Conservation (phyloP, 2,888 invertebrate genomes). For the Sicus ferrugineus region DNA sequence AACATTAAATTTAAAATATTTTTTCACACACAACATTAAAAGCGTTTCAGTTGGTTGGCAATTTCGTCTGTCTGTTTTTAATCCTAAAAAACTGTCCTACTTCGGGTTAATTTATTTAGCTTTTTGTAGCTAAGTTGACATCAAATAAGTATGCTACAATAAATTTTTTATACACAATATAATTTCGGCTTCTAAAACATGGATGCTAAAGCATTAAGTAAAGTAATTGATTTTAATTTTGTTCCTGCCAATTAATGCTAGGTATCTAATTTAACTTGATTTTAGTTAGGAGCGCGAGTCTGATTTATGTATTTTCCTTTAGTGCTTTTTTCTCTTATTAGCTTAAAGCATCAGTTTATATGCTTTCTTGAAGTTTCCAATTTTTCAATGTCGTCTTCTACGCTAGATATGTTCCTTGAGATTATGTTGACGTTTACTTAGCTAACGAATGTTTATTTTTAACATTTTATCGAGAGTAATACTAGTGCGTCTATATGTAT, state of each 20-base stretch:
- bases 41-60: no score
- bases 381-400: background rate
- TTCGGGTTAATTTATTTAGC: background rate
- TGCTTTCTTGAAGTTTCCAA: background rate
- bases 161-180: background rate
- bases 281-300: no score
- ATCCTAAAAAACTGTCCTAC: no score
- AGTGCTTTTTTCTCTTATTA: no score
- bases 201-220: background rate
- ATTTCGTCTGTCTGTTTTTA: no score
- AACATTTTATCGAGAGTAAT: background rate
- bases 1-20: background rate
- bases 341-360: background rate
- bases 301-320: no score
- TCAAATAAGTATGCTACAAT: background rate
- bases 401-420: constrained; percentile 4
- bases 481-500: background rate
- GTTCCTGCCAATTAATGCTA: constrained; percentile 1
- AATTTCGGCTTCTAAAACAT: background rate
- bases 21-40: constrained; percentile 24
- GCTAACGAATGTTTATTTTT: background rate
- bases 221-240: constrained; percentile 2
- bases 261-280: constrained; percentile 8
- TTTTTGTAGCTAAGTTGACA: background rate
- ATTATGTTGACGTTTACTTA: background rate